Conservation (phyloP, 2,797 vertebrate genomes). For the Falco columbarius region DNA sequence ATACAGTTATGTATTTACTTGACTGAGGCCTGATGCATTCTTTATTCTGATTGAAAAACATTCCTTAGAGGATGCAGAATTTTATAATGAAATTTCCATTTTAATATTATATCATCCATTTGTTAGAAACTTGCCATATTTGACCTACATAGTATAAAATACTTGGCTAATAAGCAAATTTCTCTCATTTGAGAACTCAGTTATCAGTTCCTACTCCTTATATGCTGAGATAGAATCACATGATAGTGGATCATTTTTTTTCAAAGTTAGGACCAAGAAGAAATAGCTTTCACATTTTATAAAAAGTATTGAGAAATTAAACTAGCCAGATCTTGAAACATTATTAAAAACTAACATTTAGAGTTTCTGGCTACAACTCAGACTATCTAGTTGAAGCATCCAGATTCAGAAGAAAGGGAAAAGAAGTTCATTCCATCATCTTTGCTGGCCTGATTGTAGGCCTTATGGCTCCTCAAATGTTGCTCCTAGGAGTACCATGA, state of each 20-base stretch:
- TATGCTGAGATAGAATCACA: not conserved
- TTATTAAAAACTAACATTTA: not conserved
- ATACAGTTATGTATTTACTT: not conserved
- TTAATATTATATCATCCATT: not conserved
- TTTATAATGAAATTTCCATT: not conserved
- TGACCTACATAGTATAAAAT: not conserved
- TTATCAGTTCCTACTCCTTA: not conserved
- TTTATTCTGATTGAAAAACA: not conserved
- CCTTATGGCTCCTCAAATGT: not conserved
- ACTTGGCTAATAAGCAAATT: not conserved
- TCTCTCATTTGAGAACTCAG: not conserved
- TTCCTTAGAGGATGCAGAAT: not conserved
- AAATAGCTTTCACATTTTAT: not conserved
- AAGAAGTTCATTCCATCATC: not conserved
- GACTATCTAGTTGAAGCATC: not conserved
- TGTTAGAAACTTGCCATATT: not conserved
- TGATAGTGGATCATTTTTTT: not conserved
- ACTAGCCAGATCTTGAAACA: not conserved
- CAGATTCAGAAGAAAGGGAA: not conserved
- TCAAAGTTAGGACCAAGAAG: not conserved
- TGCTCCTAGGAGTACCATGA: not conserved
- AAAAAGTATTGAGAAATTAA: not conserved
- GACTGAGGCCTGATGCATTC: not conserved
- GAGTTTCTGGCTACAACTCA: not conserved
- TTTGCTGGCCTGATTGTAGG: not conserved